Base-by-base conservation (phyloP, 1,140 invertebrate species). In the Drosophila quadrilineata region DNA sequence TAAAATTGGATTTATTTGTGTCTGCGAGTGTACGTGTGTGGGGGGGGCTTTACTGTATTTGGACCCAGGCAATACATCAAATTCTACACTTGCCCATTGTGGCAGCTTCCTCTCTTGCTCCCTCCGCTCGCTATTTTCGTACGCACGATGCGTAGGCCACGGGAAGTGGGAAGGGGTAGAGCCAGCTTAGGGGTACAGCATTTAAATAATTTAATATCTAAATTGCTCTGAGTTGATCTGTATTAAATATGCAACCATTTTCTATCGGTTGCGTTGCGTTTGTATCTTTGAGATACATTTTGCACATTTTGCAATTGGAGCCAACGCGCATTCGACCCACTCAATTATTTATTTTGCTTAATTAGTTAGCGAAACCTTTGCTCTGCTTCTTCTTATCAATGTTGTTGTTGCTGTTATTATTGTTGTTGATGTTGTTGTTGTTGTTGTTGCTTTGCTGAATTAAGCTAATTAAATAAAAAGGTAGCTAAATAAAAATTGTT, bases 381-480 rank as follows among this genome's bases (percentile, higher is more conserved):
- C 14, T 33, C 6, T 57, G 54, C n/a, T n/a, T n/a, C n/a, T n/a
- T n/a, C n/a, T n/a, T n/a, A n/a, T n/a, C n/a, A n/a, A n/a, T n/a
- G n/a, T n/a, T n/a, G n/a, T n/a, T n/a, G n/a, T n/a, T n/a, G n/a
- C n/a, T n/a, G n/a, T n/a, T n/a, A n/a, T n/a, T n/a, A n/a, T n/a
- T n/a, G n/a, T n/a, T n/a, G n/a, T n/a, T n/a, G n/a, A n/a, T n/a
- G n/a, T n/a, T n/a, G n/a, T n/a, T n/a, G n/a, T n/a, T n/a, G n/a
- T n/a, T n/a, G n/a, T n/a, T n/a, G n/a, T n/a, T n/a, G n/a, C n/a
- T 79, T 57, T 75, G 53, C 50, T 49, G 38, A 70, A 73, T 71
- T 70, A 63, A 79, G 71, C 79, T 79, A 84, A 84, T 85, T 84
- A 86, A 74, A 75, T 68, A 84, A 74, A n/a, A 84, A 74, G 69